Percentiles rank a stretch among this genome's conserved stretches.
Evolutionary conservation across 2,797 vertebrate species (phyloP).

Genomic region (Melopsittacus undulatus): DNA sequence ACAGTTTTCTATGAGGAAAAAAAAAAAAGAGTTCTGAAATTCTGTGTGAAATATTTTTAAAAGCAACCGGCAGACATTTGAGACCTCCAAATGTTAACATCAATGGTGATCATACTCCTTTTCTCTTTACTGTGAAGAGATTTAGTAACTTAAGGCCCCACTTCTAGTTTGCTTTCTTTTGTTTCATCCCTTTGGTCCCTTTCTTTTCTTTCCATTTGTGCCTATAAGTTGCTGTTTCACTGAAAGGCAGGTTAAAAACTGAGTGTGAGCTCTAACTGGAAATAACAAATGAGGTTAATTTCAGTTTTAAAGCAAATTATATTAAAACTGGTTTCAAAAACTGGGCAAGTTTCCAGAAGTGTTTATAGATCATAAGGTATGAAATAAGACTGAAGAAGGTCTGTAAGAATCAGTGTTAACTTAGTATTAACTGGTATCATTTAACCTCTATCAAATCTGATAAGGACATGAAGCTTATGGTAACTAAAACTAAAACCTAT

Average conservation of each 20-base stretch:
- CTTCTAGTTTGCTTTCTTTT: not conserved
- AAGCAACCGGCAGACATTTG: not conserved
- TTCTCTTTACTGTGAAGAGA: not conserved
- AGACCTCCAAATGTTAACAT: not conserved
- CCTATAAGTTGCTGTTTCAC: not conserved
- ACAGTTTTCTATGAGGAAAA: not conserved
- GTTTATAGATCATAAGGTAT: not conserved
- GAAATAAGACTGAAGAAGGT: not conserved
- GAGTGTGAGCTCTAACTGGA: not conserved
- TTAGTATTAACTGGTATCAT: not conserved
- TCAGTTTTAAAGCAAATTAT: not conserved
- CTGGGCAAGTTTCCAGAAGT: not conserved
- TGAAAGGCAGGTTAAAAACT: not conserved
- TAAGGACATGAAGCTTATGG: not conserved
- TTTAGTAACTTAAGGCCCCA: not conserved
- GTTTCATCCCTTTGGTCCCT: not conserved
- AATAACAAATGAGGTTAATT: not conserved
- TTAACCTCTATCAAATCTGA: not conserved
- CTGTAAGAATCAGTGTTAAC: not conserved
- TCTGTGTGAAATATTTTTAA: not conserved
- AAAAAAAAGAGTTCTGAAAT: not conserved
- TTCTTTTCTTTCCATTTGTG: not conserved
- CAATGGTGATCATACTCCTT: not conserved
- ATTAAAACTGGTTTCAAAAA: not conserved
- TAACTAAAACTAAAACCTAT: not conserved